phyloP scores from a whole-genome alignment of 2,797 vertebrate species.

The Lithobates sylvaticus region DNA sequence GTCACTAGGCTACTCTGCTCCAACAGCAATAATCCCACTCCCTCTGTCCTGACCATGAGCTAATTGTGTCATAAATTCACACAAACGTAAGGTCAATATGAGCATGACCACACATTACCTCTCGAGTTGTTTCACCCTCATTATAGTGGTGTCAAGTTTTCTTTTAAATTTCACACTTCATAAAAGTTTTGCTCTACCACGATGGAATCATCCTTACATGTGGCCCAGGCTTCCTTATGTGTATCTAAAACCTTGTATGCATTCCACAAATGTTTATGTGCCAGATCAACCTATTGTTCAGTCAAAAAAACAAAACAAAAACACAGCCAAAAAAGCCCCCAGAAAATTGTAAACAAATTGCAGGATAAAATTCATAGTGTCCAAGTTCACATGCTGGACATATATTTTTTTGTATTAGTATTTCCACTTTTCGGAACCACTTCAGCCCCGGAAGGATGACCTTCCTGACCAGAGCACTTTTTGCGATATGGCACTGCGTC shows the following conservation, averaged over 20 bases:
- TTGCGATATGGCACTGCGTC: too few species aligned
- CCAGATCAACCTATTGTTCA: background rate
- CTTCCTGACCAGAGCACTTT: too few species aligned
- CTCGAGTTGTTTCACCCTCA: constrained; percentile 31
- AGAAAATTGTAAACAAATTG: too few species aligned
- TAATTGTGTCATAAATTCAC: constrained; percentile 50
- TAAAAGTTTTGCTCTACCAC: constrained; percentile 36
- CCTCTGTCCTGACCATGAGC: constrained; percentile 21
- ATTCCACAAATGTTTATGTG: background rate
- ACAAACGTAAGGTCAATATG: constrained; percentile 38
- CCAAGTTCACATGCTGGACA: too few species aligned
- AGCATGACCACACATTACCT: constrained; percentile 35
- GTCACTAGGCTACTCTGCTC: constrained; percentile 10
- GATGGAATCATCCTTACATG: constrained; percentile 26
- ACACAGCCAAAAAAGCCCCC: too few species aligned
- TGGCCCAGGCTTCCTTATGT: constrained; percentile 5
- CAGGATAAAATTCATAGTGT: too few species aligned
- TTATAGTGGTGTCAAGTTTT: constrained; percentile 45
- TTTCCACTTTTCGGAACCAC: too few species aligned
- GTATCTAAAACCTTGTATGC: background rate
- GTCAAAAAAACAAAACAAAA: background rate
- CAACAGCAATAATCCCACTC: background rate
- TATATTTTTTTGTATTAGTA: too few species aligned
- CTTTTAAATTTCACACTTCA: constrained; percentile 49
- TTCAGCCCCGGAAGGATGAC: too few species aligned